Evolutionary conservation across 2,888 invertebrate genomes (phyloP), one percentile per base, ranked within the genome.

Genomic region (Hyles lineata): DNA sequence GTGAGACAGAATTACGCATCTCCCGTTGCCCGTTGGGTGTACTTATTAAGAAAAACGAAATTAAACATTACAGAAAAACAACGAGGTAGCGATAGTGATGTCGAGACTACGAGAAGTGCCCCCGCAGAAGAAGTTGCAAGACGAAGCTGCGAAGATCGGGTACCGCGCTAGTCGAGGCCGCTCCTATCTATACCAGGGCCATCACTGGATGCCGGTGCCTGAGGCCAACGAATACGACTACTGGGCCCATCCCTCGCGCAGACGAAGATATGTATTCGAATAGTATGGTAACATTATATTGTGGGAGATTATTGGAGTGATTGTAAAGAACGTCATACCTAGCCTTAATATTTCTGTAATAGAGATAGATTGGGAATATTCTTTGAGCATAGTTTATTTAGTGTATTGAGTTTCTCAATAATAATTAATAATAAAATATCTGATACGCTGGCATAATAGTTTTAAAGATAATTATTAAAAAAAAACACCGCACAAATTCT

Each of bases 131-230:
- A 73, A 78, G n/a, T 61, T 91, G 0, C 83, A 86, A 50, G 87
- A 89, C 0, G 89, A 80, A 55, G 90, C 87, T 0, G 76, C 86
- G 0, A 82, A 80, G 32, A 73, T 90, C 0, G 90, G 90, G 0
- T 90, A 80, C 74, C 77, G 82, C 0, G 82, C 85, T 0, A 80
- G 87, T 7, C 80, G 79, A 0, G 91, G 91, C 4, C 87, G 81
- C 71, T 91, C 90, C 6, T 91, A 92, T 74, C 77, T 92, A 2
- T 91, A 91, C 79, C 88, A 87, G 73, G 92, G 92, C 0, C 87
- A 90, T 71, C 82, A 87, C 4, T 92, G 92, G 92, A 87, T 89
- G 84, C 91, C 92, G 0, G 82, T 89, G 3, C 83, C 80, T 0
- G 91, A 91, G 69, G 82, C 78, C 0, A 83, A 89, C 0, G 89